Base-by-base conservation (phyloP, 2,888 invertebrate genomes). In the Lasioglossum marginatum region DNA sequence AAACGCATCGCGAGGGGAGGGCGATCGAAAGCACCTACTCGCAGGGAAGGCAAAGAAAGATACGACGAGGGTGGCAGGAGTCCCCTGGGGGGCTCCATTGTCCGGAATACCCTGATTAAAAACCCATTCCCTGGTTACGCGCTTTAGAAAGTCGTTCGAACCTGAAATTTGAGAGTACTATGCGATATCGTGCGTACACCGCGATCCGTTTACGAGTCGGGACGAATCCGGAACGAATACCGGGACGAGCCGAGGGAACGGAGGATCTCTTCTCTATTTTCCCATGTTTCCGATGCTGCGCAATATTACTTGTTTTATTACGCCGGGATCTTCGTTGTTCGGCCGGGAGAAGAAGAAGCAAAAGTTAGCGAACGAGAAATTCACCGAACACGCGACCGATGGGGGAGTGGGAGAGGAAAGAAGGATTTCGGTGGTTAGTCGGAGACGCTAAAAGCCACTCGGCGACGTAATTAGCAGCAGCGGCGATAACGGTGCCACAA, bases 61-160 rank as follows among this genome's bases (percentile, higher is more conserved):
- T 91, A 92, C 89, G 92, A 92, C 88, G 91, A 92, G 91, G 92
- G 91, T 91, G 92, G 90, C 87, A 88, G 91, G 90, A 90, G 91
- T 93, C 93, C 94, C 93, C 93, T 91, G 91, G 94, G 93, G 77
- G 93, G 92, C 89, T 89, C 94, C 91, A 94, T 94, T 94, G 94
- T 94, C 93, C 93, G 92, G 93, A 92, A 93, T 93, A 93, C 93
- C 93, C 93, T 94, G 94, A 94, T 94, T 94, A 94, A 94, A 94
- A 94, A 94, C 94, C 94, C 94, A 94, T 94, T 94, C 94, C 93
- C 91, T 86, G 83, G 87, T 89, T 91, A 89, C 88, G 78, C 88
- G 87, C 87, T 90, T 91, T 90, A 88, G 86, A 87, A 87, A 85
- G 85, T 77, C 88, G 87, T 77, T 88, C 89, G 82, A 90, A 87